Base-by-base conservation (phyloP, 2,113 vertebrate genomes). In the Stictonetta naevosa region DNA sequence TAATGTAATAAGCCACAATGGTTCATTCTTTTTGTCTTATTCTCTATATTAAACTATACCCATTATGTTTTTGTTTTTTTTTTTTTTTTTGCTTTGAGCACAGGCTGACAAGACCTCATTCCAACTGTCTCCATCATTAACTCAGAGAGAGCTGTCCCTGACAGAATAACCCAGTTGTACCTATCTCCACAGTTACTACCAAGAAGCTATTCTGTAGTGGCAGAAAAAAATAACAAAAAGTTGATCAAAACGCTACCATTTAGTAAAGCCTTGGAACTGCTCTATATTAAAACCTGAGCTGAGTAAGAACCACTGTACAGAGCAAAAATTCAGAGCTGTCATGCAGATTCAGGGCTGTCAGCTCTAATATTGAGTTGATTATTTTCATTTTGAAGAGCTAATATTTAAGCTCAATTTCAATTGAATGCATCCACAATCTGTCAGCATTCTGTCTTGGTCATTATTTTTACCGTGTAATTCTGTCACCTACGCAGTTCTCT, bases 361-460 rank as follows among this genome's bases (percentile, higher is more conserved):
- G 56, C 83, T 94, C 40, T 86, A 93, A 92, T 77, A 67, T 0
- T 23, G 20, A 90, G 55, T 71, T 93, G 76, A 95, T 94, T 90
- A 94, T 96, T 95, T 96, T 93, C 68, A 59, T 86, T 95, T 96
- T 95, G 78, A 91, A 90, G 77, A 94, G 62, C 75, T 94, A 87
- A 84, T 94, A 88, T 81, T 91, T 91, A 96, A 94, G 60, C 42
- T 89, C 40, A 21, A 48, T 87, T 97, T 88, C 81, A 95, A 85
- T 29, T 60, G 78, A 95, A 95, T 86, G 75, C 78, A 84, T 76
- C 84, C 63, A 88, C 83, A 75, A 80, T 75, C 76, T 93, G 83
- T 94, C 92, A 86, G 66, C 46, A 69, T 62, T 88, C 71, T 86
- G 62, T 62, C 56, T 58, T 34, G 75, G 48, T 76, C 77, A 74